Conservation (phyloP, 2,888 invertebrate genomes). For the Diloba caeruleocephala region DNA sequence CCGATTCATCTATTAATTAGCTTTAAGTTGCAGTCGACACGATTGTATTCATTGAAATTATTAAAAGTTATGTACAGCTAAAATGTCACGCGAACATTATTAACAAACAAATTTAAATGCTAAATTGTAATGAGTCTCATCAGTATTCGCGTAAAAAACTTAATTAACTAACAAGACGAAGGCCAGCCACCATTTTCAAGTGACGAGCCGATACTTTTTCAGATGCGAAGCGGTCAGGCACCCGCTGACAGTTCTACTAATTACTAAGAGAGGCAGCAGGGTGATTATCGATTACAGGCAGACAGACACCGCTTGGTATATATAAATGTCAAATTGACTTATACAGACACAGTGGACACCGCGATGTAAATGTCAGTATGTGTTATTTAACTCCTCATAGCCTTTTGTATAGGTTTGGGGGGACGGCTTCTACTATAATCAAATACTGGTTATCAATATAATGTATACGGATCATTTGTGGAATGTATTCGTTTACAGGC, state of each 20-base stretch:
- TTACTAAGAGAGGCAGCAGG: slow-evolving; percentile 9
- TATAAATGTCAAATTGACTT: slow-evolving; percentile 32
- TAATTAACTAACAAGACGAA: slow-evolving; percentile 12
- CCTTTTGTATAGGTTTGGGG: no score
- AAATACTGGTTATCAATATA: no score
- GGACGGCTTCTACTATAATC: no score
- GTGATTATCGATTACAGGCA: background rate
- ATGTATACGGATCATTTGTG: no score
- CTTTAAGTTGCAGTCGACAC: no score
- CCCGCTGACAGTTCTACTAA: slow-evolving; percentile 10
- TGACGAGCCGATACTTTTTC: slow-evolving; percentile 10
- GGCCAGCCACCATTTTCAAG: background rate
- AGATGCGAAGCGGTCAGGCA: background rate
- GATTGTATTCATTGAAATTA: no score
- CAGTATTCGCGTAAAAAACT: background rate
- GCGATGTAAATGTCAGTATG: slow-evolving; percentile 28
- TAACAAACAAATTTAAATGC: slow-evolving; percentile 24
- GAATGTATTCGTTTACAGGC: no score
- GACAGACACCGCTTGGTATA: slow-evolving; percentile 4
- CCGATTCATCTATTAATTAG: no score
- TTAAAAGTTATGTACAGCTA: slow-evolving; percentile 10
- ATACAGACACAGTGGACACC: slow-evolving; percentile 12
- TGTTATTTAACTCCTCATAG: background rate
- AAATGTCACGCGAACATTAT: slow-evolving; percentile 24
- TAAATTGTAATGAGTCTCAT: slow-evolving; percentile 25